phyloP scores from a whole-genome alignment of 1,140 invertebrate species.

The Cyclina sinensis region DNA sequence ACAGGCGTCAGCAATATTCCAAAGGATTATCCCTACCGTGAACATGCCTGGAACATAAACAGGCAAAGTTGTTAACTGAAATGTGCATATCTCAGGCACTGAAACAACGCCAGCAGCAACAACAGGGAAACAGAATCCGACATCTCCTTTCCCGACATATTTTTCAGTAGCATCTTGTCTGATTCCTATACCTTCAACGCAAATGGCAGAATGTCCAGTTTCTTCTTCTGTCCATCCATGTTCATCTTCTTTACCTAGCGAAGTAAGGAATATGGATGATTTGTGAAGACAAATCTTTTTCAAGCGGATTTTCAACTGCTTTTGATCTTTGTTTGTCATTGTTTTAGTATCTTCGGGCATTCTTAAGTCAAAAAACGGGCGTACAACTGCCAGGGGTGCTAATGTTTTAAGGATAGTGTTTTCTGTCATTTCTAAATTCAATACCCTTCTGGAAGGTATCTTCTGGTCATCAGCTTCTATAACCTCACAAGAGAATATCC shows the following conservation, averaged over 20 bases:
- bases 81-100: background rate
- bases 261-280: background rate
- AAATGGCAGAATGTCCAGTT: background rate
- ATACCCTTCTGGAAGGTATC: background rate
- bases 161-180: background rate
- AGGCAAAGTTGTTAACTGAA: background rate
- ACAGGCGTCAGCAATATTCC: background rate
- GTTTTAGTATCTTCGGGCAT: too few relatives aligned
- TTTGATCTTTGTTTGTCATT: too few relatives aligned
- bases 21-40: background rate
- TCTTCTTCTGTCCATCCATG: background rate
- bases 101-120: background rate
- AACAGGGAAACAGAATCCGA: background rate
- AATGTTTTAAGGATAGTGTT: background rate
- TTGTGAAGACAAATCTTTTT: background rate
- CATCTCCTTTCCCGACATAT: background rate
- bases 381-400: background rate
- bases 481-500: background rate
- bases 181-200: background rate
- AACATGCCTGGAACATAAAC: constrained; percentile 7
- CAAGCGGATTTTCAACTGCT: background rate
- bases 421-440: background rate
- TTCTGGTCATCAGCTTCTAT: background rate
- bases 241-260: background rate
- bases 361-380: background rate